Evolutionary conservation across 2,888 invertebrate species (phyloP).

Genomic region (Plagodis pulveraria): DNA sequence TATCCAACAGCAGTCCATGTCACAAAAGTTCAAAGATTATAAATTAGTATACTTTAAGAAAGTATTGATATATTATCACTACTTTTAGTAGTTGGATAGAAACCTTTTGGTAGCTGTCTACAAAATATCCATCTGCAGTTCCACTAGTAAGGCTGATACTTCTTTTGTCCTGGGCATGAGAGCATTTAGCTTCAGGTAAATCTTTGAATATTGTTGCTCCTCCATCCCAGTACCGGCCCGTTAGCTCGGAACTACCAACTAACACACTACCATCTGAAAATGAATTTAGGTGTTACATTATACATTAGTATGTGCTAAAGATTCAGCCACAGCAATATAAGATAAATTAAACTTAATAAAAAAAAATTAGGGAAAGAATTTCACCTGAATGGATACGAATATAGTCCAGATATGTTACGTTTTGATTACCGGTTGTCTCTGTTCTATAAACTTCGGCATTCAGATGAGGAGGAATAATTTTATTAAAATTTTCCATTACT

Average conservation of each 20-base stretch:
- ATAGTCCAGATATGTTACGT: slow-evolving; percentile 69
- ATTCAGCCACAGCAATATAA: not conserved
- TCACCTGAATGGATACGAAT: slow-evolving; percentile 66
- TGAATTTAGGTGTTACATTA: not conserved
- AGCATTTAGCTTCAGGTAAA: slow-evolving; percentile 50
- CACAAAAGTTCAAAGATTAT: too few relatives aligned
- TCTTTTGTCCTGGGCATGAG: slow-evolving; percentile 50
- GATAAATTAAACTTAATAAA: not conserved
- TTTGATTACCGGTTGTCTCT: slow-evolving; percentile 64
- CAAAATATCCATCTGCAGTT: slow-evolving; percentile 75
- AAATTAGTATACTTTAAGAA: too few relatives aligned
- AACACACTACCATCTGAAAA: slow-evolving; percentile 72
- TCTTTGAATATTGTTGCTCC: slow-evolving; percentile 62
- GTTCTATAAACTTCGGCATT: slow-evolving; percentile 79
- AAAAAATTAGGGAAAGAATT: not conserved
- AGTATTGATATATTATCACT: too few relatives aligned
- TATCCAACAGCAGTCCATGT: too few relatives aligned
- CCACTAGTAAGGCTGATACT: slow-evolving; percentile 64
- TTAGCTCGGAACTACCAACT: slow-evolving; percentile 75
- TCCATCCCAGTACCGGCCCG: slow-evolving; percentile 80
- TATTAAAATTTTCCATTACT: slow-evolving; percentile 63
- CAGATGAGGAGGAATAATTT: slow-evolving; percentile 74
- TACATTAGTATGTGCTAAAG: not conserved
- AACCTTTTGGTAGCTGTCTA: slow-evolving; percentile 67
- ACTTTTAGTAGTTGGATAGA: not conserved